Conservation (phyloP, 2,888 invertebrate species). For the Pelosia muscerda region DNA sequence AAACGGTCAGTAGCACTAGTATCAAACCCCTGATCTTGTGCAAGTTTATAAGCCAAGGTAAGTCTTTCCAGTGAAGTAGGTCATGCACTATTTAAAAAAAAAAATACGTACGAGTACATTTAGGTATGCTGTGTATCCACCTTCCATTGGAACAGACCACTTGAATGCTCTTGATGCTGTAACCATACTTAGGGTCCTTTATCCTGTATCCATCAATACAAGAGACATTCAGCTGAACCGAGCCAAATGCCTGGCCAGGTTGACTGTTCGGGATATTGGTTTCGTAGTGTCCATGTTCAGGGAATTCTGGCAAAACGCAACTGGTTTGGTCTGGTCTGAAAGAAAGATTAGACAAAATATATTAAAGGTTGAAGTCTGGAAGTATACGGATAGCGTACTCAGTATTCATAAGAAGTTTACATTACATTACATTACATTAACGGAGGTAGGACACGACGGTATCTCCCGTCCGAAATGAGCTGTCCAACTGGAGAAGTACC, state of each 20-base stretch:
- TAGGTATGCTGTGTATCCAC: background rate
- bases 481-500: too few species aligned
- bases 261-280: background rate
- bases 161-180: background rate
- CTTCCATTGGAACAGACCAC: background rate
- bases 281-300: background rate
- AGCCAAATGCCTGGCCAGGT: background rate
- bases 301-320: slow-evolving; percentile 6
- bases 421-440: too few species aligned
- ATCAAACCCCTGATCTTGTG: too few species aligned
- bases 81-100: background rate
- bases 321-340: background rate
- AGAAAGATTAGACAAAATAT: background rate
- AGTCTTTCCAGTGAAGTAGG: too few species aligned
- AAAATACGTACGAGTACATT: slow-evolving; percentile 13
- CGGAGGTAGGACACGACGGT: too few species aligned
- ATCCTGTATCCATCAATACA: background rate
- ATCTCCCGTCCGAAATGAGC: too few species aligned
- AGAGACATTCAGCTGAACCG: background rate
- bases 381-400: too few species aligned
- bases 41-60: too few species aligned
- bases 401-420: too few species aligned
- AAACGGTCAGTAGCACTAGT: too few species aligned
- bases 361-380: too few species aligned
- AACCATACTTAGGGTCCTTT: background rate